These are phyloP conservation scores for Heliconius congener DNA, from an alignment of 1,140 invertebrate species.

Conservation along the genomic window DNA sequence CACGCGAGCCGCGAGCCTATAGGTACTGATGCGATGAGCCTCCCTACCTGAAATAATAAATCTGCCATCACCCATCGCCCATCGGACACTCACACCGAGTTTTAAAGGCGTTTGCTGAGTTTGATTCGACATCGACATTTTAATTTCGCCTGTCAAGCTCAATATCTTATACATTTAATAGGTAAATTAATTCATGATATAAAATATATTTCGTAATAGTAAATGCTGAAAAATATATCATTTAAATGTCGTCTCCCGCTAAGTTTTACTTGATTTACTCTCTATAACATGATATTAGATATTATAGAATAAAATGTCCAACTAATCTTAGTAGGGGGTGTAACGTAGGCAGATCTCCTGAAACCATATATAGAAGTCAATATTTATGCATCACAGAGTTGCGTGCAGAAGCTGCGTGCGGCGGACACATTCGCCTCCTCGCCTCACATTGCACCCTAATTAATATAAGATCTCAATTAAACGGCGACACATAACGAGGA, in stretches of 20 bases:
- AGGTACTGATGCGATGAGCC: constrained; percentile 44
- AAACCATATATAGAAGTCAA: constrained; percentile 51
- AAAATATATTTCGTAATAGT: not conserved
- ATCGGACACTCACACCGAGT: constrained; percentile 46
- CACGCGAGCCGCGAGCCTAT: constrained; percentile 55
- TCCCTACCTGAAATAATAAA: constrained; percentile 67
- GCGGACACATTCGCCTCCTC: constrained; percentile 66
- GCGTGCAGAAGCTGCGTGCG: constrained; percentile 74
- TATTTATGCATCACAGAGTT: constrained; percentile 58
- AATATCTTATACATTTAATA: not conserved
- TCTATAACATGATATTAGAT: too few relatives aligned
- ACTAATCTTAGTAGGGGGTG: not conserved
- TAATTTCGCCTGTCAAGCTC: constrained; percentile 30
- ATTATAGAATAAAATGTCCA: too few relatives aligned
- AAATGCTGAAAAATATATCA: too few relatives aligned
- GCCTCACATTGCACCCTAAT: constrained; percentile 72
- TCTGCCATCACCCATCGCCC: constrained; percentile 49
- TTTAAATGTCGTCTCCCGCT: too few relatives aligned
- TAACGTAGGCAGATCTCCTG: constrained; percentile 16
- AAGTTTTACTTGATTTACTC: not conserved
- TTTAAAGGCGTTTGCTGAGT: constrained; percentile 25
- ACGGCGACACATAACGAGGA: constrained; percentile 76
- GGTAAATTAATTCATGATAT: not conserved
- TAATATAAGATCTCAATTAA: constrained; percentile 79
- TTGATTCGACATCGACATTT: constrained; percentile 35